These are phyloP conservation scores for Catonia carolina DNA, from an alignment of 2,888 invertebrate genomes.

Conservation along the genomic window DNA sequence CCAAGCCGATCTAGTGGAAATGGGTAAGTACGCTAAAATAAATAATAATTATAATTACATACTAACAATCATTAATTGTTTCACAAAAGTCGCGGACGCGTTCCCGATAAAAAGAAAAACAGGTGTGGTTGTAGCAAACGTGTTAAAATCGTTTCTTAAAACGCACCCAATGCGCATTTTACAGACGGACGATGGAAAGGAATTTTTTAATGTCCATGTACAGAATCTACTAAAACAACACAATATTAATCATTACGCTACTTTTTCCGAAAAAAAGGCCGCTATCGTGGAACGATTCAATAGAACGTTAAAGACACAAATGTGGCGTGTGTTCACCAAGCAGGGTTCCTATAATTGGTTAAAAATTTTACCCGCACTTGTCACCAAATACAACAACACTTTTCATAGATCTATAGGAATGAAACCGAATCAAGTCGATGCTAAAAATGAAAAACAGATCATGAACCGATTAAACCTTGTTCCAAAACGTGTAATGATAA, in stretches of 20 bases:
- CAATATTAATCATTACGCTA: background rate
- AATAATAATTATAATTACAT: constrained; percentile 1
- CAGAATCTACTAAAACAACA: background rate
- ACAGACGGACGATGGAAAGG: background rate
- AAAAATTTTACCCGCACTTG: background rate
- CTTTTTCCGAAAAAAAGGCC: background rate
- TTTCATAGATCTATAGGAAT: constrained; percentile 1
- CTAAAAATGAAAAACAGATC: background rate
- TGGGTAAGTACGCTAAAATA: background rate
- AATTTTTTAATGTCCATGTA: constrained; percentile 1
- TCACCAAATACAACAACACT: background rate
- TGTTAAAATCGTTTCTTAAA: background rate
- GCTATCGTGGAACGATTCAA: background rate
- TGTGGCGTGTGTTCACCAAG: background rate
- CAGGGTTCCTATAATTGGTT: background rate
- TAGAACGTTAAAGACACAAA: background rate
- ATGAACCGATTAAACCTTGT: background rate
- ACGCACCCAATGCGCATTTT: background rate
- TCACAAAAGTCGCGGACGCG: constrained; percentile 19
- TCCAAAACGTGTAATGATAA: background rate
- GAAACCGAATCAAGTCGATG: background rate
- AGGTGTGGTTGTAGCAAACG: background rate
- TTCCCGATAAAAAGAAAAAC: background rate
- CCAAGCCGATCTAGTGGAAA: background rate
- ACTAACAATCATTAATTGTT: constrained; percentile 7